Evolutionary conservation across 2,113 vertebrate species (phyloP).

Genomic region (Camelus dromedarius): DNA sequence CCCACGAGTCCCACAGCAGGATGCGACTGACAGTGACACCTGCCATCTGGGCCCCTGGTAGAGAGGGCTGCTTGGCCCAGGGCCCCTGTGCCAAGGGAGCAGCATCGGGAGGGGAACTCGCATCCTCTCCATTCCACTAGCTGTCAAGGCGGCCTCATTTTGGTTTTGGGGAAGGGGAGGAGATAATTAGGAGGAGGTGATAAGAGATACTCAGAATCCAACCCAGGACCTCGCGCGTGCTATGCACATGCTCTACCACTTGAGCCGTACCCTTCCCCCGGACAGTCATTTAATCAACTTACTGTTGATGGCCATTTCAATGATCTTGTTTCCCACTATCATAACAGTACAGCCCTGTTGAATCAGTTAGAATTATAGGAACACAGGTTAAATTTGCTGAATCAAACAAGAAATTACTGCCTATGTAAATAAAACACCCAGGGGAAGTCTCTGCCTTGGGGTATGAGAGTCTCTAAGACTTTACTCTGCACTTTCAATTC

Average conservation of each 20-base stretch:
- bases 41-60: too few species aligned
- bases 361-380: not conserved
- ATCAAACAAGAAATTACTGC: not conserved
- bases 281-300: not conserved
- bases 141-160: not conserved
- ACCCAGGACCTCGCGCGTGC: too few species aligned
- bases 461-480: too few species aligned
- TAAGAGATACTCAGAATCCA: too few species aligned
- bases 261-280: too few species aligned
- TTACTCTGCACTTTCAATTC: not conserved
- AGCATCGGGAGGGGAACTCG: not conserved
- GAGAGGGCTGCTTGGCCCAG: too few species aligned
- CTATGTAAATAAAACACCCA: not conserved
- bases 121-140: too few species aligned
- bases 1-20: not conserved
- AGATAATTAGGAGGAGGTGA: too few species aligned
- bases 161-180: too few species aligned
- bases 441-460: not conserved
- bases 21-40: accelerated
- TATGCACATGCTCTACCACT: too few species aligned
- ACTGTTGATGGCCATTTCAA: not conserved
- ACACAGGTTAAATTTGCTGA: not conserved
- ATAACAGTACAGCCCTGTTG: not conserved
- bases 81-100: not conserved
- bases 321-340: not conserved